These are phyloP conservation scores for Tachystola acroxantha DNA, from an alignment of 2,888 invertebrate species.

Conservation along the genomic window DNA sequence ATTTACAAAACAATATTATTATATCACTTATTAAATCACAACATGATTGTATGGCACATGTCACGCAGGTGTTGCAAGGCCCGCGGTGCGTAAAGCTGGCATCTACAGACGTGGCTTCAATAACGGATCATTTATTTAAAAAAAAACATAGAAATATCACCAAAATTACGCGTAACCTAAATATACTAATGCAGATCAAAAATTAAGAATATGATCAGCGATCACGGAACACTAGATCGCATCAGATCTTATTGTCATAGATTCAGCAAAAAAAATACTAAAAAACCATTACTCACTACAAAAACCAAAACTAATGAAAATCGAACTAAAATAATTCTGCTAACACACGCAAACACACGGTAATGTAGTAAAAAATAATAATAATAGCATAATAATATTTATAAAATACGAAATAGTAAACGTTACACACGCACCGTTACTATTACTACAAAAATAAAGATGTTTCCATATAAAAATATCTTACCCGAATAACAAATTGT, in stretches of 20 bases:
- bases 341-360: slow-evolving; percentile 76
- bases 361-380: slow-evolving; percentile 58
- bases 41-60: slow-evolving; percentile 76
- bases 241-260: slow-evolving; percentile 82
- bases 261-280: slow-evolving; percentile 71
- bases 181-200: slow-evolving; percentile 67
- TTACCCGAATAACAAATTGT: slow-evolving; percentile 75
- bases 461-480: slow-evolving; percentile 71
- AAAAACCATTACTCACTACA: slow-evolving; percentile 72
- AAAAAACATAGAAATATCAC: slow-evolving; percentile 59
- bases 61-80: slow-evolving; percentile 57
- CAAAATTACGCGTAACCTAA: slow-evolving; percentile 54
- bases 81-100: slow-evolving; percentile 19
- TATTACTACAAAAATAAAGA: slow-evolving; percentile 72
- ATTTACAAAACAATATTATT: slow-evolving; percentile 75
- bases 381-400: slow-evolving; percentile 67
- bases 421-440: slow-evolving; percentile 76
- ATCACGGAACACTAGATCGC: slow-evolving; percentile 37
- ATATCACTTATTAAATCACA: slow-evolving; percentile 77
- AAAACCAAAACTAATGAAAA: slow-evolving; percentile 67
- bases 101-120: slow-evolving; percentile 65
- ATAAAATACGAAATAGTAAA: slow-evolving; percentile 62
- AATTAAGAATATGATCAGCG: slow-evolving; percentile 44
- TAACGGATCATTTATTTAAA: slow-evolving; percentile 33
- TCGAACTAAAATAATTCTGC: slow-evolving; percentile 75